These are phyloP conservation scores for Xestia ashworthii DNA, from an alignment of 2,888 invertebrate species.

Conservation along the genomic window DNA sequence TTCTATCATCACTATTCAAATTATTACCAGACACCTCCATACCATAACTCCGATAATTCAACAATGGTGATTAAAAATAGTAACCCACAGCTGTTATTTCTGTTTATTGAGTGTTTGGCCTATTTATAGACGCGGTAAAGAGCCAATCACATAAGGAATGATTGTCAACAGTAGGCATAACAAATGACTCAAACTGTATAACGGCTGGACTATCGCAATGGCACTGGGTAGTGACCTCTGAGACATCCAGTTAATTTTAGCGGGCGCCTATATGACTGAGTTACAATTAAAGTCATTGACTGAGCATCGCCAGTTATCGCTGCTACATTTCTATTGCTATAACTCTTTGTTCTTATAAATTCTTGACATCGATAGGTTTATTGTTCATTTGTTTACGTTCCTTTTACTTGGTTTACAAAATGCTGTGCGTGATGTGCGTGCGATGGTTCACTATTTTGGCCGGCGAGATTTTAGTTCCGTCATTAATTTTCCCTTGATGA, in stretches of 20 bases:
- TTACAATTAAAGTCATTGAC: slow-evolving; percentile 80
- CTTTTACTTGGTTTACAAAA: slow-evolving; percentile 9
- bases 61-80: slow-evolving; percentile 5
- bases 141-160: slow-evolving; percentile 43
- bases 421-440: slow-evolving; percentile 35
- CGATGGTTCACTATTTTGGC: slow-evolving; percentile 38
- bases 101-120: slow-evolving; percentile 23
- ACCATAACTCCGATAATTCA: neutral
- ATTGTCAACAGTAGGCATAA: slow-evolving; percentile 50
- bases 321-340: slow-evolving; percentile 26
- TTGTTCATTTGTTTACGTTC: slow-evolving; percentile 25
- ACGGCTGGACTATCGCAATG: slow-evolving; percentile 60
- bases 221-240: slow-evolving; percentile 72
- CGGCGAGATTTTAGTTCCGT: slow-evolving; percentile 33
- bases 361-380: slow-evolving; percentile 28
- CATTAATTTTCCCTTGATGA: neutral
- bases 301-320: slow-evolving; percentile 62
- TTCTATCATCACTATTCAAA: slow-evolving; percentile 1
- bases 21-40: slow-evolving; percentile 5
- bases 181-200: slow-evolving; percentile 40
- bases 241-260: slow-evolving; percentile 80
- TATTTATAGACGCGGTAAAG: slow-evolving; percentile 45
- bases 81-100: slow-evolving; percentile 39
- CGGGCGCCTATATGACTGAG: slow-evolving; percentile 68
- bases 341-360: slow-evolving; percentile 51